Percentiles rank a stretch among this genome's conserved stretches.
Conservation (phyloP, 1,140 invertebrate genomes). For the Brachionus manjavacas region DNA sequence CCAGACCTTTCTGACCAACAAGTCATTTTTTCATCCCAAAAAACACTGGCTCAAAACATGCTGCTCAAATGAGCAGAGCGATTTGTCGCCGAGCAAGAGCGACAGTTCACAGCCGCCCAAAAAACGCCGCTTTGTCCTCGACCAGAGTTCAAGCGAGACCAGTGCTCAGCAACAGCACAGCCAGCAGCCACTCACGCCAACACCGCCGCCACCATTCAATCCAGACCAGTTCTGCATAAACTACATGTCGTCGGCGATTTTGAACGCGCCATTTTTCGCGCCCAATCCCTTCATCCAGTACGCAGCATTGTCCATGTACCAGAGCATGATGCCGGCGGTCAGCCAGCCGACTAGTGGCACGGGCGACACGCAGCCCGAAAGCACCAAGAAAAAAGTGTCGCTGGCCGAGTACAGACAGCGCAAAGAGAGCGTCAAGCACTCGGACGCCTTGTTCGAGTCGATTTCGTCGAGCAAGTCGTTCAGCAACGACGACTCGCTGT, state of each 20-base stretch:
- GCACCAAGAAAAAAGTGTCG: neutral
- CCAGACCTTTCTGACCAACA: neutral
- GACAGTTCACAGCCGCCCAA: neutral
- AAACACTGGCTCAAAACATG: conserved; percentile 22
- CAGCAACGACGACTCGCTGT: conserved; percentile 4
- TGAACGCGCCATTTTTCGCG: neutral
- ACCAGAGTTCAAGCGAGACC: neutral
- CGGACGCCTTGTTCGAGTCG: neutral
- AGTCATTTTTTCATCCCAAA: neutral
- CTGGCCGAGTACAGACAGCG: conserved; percentile 28
- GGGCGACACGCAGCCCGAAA: neutral
- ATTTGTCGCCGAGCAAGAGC: neutral
- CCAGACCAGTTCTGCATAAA: neutral
- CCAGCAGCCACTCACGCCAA: neutral
- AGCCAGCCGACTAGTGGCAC: neutral
- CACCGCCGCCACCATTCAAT: neutral
- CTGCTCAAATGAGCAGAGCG: neutral
- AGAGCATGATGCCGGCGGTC: neutral
- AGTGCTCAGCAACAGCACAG: neutral
- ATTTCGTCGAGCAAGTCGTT: neutral
- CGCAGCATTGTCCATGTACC: neutral
- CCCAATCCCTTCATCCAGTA: neutral
- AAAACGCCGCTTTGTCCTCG: neutral
- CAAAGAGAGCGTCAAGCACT: neutral
- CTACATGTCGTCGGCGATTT: neutral